phyloP scores from a whole-genome alignment of 1,140 invertebrate species.

The Homarus americanus region DNA sequence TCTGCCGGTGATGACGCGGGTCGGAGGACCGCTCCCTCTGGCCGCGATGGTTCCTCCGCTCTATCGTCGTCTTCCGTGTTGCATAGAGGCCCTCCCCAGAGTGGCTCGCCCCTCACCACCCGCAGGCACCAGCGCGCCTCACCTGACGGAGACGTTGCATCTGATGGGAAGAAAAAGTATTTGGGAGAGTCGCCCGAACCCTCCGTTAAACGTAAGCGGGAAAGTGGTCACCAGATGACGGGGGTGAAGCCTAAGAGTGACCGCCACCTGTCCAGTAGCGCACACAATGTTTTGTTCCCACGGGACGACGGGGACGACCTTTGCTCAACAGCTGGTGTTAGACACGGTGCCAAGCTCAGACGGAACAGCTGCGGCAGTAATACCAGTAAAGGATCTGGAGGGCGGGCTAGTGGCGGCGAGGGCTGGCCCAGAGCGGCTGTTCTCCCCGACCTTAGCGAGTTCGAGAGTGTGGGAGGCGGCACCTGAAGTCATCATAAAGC shows the following conservation, averaged over 20 bases:
- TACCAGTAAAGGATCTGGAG: background rate
- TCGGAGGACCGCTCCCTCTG: conserved; percentile 20
- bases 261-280: background rate
- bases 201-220: background rate
- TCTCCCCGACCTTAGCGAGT: conserved; percentile 60
- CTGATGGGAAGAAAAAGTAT: background rate
- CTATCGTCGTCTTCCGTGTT: conserved; percentile 37
- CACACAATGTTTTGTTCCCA: background rate
- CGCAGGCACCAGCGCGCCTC: background rate
- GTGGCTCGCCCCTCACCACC: background rate
- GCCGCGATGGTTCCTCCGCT: conserved; percentile 33
- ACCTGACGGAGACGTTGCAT: background rate
- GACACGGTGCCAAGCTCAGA: conserved; percentile 11
- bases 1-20: conserved; percentile 15
- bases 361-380: conserved; percentile 15
- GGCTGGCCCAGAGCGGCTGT: conserved; percentile 2
- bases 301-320: background rate
- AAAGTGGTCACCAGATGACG: conserved; percentile 13
- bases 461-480: conserved; percentile 64
- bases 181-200: background rate
- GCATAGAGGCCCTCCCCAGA: background rate
- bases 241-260: background rate
- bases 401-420: conserved; percentile 5
- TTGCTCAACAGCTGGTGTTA: conserved; percentile 19
- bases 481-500: conserved; percentile 47